Evolutionary conservation across 2,113 vertebrate genomes (phyloP).

Genomic region (Pachyramphus minor): DNA sequence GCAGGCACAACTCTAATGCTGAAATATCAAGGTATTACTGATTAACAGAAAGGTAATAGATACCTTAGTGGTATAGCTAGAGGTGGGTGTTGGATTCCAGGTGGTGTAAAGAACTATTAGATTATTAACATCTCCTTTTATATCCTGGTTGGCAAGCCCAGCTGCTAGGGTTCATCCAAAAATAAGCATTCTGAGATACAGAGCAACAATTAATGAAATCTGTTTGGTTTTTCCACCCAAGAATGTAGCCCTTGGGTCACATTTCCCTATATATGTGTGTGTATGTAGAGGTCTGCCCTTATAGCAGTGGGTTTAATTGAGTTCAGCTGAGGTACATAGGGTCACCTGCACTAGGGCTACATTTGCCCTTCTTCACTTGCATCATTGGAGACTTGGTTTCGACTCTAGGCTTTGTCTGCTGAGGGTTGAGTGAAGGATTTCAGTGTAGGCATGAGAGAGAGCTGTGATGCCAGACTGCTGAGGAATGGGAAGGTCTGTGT

Average conservation of each 20-base stretch:
- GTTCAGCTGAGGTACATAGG: not conserved
- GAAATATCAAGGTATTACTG: not conserved
- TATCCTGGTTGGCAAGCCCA: not conserved
- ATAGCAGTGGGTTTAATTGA: not conserved
- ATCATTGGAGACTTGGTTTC: not conserved
- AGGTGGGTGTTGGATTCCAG: not conserved
- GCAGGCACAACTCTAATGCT: not conserved
- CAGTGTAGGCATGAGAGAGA: not conserved
- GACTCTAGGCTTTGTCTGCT: not conserved
- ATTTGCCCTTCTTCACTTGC: not conserved
- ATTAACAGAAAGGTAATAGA: not conserved
- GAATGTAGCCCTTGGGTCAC: not conserved
- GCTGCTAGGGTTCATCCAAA: not conserved
- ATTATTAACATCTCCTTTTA: not conserved
- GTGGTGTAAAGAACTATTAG: not conserved
- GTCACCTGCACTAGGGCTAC: not conserved
- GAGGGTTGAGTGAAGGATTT: not conserved
- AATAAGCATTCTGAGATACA: fast-evolving
- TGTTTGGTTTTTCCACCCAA: not conserved
- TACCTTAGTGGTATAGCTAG: not conserved
- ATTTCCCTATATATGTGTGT: fast-evolving
- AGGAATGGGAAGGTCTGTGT: not conserved
- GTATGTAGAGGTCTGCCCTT: not conserved
- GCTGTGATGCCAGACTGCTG: not conserved
- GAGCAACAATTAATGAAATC: not conserved